Evolutionary conservation across 2,113 vertebrate species (phyloP), one percentile per base, ranked within the genome.

Genomic region (Tragelaphus strepsiceros): DNA sequence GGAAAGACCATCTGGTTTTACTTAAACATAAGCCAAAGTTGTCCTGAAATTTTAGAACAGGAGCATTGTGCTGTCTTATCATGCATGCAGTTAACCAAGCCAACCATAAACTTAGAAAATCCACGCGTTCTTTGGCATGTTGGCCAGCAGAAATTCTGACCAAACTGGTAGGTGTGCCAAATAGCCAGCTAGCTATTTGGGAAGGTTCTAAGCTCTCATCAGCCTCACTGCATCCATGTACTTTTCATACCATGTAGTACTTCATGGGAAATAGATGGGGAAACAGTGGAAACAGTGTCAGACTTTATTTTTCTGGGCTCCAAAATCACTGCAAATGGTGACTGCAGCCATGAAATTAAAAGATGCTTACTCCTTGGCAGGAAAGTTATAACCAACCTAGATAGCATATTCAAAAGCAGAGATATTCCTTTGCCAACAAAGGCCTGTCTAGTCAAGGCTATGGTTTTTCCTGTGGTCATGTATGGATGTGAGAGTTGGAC

Each of bases 1-100:
- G 83, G 87, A 58, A 78, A 71, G 5, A 46, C 54, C 54, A 71
- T 88, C 74, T 93, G 94, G 51, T 91, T 97, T 94, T 94, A 81
- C 74, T 93, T 96, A 88, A 82, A 88, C 81, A 62, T 77, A 92
- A 85, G 30, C 59, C 67, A 62, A 90, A 91, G 32, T 71, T 90
- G 81, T 51, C 61, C 56, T 80, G 88, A 67, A 56, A 88, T 94
- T 88, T 91, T 94, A 83, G 62, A 83, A 43, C 28, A n/a, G 77
- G 78, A 88, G 43, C 80, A 74, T 80, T 85, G 21, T 83, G 17
- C 56, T 83, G 26, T 19, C 43, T 93, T 9, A 5, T 51, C 5
- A 15, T 51, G n/a, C 35, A 61, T 62, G 61, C 80, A 64, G 51
- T 87, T 96, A 95, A 89, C 61, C 77, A 82, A 97, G 30, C 43